These are phyloP conservation scores for Bostrychus sinensis DNA, from an alignment of 2,113 vertebrate genomes.

Conservation along the genomic window DNA sequence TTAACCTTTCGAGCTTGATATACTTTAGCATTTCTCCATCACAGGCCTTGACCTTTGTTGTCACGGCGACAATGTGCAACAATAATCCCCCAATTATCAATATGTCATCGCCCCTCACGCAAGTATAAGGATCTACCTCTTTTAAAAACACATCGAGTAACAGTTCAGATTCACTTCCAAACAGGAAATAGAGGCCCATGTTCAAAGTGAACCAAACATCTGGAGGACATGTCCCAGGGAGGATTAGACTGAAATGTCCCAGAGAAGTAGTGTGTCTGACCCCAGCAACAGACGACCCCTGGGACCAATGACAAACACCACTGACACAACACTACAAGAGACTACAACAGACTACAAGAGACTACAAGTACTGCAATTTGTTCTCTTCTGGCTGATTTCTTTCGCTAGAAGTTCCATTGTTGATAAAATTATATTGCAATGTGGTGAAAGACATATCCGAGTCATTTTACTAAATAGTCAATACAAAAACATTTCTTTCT, in stretches of 20 bases:
- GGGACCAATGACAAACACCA: conserved; percentile 52
- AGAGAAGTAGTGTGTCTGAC: conserved; percentile 67
- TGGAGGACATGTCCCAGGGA: conserved; percentile 60
- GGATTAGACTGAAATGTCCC: conserved; percentile 7
- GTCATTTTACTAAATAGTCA: too few relatives aligned
- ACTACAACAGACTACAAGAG: not conserved
- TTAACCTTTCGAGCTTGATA: conserved; percentile 78
- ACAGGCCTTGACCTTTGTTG: conserved; percentile 76
- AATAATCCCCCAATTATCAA: conserved; percentile 49
- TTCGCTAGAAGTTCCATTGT: too few relatives aligned
- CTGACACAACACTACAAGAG: conserved; percentile 15
- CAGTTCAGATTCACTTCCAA: not conserved
- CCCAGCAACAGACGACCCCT: conserved; percentile 49
- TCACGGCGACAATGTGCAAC: conserved; percentile 42
- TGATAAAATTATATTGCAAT: too few relatives aligned
- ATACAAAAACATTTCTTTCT: too few relatives aligned
- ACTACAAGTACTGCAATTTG: not conserved
- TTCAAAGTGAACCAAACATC: conserved; percentile 59
- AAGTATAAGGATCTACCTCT: conserved; percentile 5
- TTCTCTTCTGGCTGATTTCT: too few relatives aligned
- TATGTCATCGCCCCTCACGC: conserved; percentile 32
- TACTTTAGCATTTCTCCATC: conserved; percentile 65
- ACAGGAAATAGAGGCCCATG: conserved; percentile 3
- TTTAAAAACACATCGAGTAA: conserved; percentile 1
- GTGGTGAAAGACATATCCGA: too few relatives aligned